These are phyloP conservation scores for Nycticryphes semicollaris DNA, from an alignment of 2,113 vertebrate species.

Conservation along the genomic window DNA sequence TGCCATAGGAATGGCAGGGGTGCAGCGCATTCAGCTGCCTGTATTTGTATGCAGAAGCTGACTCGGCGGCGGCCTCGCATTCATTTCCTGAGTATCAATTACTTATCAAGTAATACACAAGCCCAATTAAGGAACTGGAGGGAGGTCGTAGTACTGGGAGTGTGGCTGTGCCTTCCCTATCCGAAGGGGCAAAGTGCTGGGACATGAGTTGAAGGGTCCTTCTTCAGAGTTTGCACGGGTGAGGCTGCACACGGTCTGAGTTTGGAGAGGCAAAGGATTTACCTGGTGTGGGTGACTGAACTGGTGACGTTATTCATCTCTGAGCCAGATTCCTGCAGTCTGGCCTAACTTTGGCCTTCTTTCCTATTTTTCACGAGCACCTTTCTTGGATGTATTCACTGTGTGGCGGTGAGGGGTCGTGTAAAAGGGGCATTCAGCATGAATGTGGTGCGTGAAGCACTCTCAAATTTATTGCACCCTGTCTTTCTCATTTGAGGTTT, in stretches of 20 bases:
- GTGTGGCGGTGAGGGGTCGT: not conserved
- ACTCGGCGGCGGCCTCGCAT: not conserved
- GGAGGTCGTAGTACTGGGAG: not conserved
- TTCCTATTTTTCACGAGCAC: not conserved
- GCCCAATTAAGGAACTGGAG: not conserved
- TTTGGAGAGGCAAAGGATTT: not conserved
- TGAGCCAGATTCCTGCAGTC: not conserved
- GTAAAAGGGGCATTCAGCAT: not conserved
- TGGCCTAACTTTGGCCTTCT: not conserved
- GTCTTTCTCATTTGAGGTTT: not conserved
- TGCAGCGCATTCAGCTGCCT: slow-evolving; percentile 37
- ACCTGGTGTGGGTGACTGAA: not conserved
- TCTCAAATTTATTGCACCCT: not conserved
- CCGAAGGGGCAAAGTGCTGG: not conserved
- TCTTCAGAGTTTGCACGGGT: not conserved
- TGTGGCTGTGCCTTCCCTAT: not conserved
- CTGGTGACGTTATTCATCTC: not conserved
- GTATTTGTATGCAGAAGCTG: slow-evolving; percentile 34
- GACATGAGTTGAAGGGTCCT: not conserved
- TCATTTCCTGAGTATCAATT: slow-evolving; percentile 57
- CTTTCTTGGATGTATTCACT: not conserved
- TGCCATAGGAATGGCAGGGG: slow-evolving; percentile 19
- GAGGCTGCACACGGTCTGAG: not conserved
- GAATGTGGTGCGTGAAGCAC: not conserved
- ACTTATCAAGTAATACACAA: slow-evolving; percentile 16